Percentiles rank a stretch among this genome's conserved stretches.
Conservation (phyloP, 2,888 invertebrate species). For the Conomelus anceps region DNA sequence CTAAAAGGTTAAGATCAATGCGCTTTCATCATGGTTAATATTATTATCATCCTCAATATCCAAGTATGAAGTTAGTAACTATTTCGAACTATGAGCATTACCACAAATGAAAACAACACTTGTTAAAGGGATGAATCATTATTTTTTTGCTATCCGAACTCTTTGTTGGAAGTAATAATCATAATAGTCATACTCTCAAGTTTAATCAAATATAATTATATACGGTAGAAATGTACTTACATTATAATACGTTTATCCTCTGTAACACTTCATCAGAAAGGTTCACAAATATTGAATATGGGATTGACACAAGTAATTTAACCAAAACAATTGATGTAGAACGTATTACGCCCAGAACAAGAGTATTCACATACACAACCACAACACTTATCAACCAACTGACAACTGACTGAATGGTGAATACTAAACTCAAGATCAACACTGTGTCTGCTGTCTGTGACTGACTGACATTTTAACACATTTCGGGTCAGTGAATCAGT, state of each 20-base stretch:
- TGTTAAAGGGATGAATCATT: too few relatives aligned
- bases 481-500: neutral
- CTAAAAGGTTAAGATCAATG: too few relatives aligned
- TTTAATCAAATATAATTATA: too few relatives aligned
- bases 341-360: neutral
- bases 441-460: neutral
- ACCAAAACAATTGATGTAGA: neutral
- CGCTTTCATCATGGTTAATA: too few relatives aligned
- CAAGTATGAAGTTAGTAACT: too few relatives aligned
- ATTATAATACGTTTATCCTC: neutral
- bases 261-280: neutral
- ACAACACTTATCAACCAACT: neutral
- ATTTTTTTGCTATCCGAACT: too few relatives aligned
- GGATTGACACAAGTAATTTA: neutral
- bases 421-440: neutral
- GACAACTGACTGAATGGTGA: neutral
- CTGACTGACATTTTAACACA: neutral
- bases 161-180: too few relatives aligned
- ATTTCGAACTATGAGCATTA: too few relatives aligned
- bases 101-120: too few relatives aligned
- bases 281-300: neutral
- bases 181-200: too few relatives aligned
- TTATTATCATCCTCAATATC: too few relatives aligned
- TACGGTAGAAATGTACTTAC: too few relatives aligned
- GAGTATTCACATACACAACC: neutral